Conservation (phyloP, 37 sponge, comb jelly and placozoan genomes). For the Oscarella lobularis region DNA sequence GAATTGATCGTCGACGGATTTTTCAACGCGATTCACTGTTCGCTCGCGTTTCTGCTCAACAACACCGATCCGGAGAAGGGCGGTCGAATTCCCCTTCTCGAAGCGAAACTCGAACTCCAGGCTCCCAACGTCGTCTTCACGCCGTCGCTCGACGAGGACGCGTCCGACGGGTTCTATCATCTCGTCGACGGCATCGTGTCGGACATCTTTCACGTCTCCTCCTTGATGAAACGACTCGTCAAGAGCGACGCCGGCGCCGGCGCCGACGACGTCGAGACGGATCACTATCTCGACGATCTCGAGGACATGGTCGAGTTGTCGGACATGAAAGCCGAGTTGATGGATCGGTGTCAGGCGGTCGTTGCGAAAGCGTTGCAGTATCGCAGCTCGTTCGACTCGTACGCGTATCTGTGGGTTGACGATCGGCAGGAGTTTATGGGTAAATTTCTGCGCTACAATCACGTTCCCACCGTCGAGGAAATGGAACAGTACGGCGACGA, state of each 20-base stretch:
- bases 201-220: conserved; percentile 65
- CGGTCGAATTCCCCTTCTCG: conserved; percentile 54
- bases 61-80: conserved; percentile 55
- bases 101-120: conserved; percentile 86
- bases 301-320: conserved; percentile 89
- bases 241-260: conserved; percentile 42
- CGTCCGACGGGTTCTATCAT: conserved; percentile 50
- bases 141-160: conserved; percentile 75
- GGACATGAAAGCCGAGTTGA: conserved; percentile 74
- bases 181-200: conserved; percentile 76
- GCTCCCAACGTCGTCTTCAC: conserved; percentile 74
- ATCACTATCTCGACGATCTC: conserved; percentile 76
- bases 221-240: conserved; percentile 75
- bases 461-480: conserved; percentile 89
- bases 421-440: conserved; percentile 85
- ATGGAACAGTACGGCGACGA: conserved; percentile 92
- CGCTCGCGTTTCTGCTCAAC: conserved; percentile 68
- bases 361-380: conserved; percentile 49
- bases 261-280: no score
- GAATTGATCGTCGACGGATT: conserved; percentile 88
- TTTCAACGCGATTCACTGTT: conserved; percentile 73
- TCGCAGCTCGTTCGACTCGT: conserved; percentile 68
- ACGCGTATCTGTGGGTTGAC: conserved; percentile 94
- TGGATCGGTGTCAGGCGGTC: conserved; percentile 28
- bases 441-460: conserved; percentile 90